Evolutionary conservation across 2,113 vertebrate genomes (phyloP).

Genomic region (Vulpes vulpes): DNA sequence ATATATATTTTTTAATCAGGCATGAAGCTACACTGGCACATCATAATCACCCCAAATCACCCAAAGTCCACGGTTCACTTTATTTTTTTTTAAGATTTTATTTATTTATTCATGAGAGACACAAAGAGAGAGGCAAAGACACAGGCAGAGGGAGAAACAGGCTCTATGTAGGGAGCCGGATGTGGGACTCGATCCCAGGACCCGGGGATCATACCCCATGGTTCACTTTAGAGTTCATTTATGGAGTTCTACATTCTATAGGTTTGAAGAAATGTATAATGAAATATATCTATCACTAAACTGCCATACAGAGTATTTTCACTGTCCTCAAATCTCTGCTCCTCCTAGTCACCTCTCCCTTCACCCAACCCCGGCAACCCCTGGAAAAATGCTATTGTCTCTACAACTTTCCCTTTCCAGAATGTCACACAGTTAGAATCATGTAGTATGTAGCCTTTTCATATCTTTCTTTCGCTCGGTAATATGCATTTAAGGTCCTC

Average conservation of each 20-base stretch:
- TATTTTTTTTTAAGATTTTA: too few relatives aligned
- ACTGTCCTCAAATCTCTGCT: background rate
- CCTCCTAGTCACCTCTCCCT: background rate
- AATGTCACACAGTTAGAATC: background rate
- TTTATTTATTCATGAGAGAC: too few relatives aligned
- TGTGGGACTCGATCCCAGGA: too few relatives aligned
- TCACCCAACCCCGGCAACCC: accelerated
- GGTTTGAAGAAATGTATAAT: background rate
- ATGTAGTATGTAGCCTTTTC: background rate
- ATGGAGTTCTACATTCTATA: background rate
- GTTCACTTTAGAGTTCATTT: background rate
- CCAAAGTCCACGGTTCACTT: background rate
- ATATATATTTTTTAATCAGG: background rate
- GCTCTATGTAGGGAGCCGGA: too few relatives aligned
- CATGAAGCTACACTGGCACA: background rate
- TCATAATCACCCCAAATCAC: background rate
- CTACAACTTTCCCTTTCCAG: background rate
- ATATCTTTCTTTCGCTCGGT: background rate
- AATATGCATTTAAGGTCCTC: background rate
- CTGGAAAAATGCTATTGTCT: background rate
- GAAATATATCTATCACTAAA: background rate
- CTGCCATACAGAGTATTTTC: background rate
- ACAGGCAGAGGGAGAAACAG: too few relatives aligned
- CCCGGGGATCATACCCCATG: too few relatives aligned
- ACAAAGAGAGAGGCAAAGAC: too few relatives aligned